Evolutionary conservation across 2,888 invertebrate species (phyloP), one percentile per base, ranked within the genome.

Genomic region (Ditula angustiorana): DNA sequence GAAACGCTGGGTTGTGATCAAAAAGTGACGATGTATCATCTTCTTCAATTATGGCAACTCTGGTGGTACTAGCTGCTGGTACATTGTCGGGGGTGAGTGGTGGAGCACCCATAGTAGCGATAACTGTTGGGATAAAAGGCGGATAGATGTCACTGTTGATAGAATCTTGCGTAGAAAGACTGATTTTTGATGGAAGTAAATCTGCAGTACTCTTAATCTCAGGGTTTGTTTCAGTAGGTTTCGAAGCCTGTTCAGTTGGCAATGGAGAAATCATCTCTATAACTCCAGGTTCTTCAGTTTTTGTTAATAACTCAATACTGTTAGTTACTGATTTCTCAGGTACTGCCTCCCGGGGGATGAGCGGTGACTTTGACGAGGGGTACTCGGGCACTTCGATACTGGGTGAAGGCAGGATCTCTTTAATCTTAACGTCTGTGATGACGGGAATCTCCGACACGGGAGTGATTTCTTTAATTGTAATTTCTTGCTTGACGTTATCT

Each of bases 401-500:
- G 0, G 86, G 81, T 11, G 87, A 86, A 8, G 90, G 92, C 23
- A 90, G 74, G 30, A 93, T 87, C 74, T 92, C 90, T 72, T 91
- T 92, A 37, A 92, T 90, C 72, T 90, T 91, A 13, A 92, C 88
- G 37, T 90, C 89, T 16, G 89, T 89, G 60, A 88, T 86, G 53
- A 86, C 79, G 1, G 93, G 90, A 28, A 92, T 90, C 75, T 90
- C 90, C 0, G 92, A 90, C 2, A 90, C 94, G 0, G 94, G 94
- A 3, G 94, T 94, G 4, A 95, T 94, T 81, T 95, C 95, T 71
- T 94, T 94, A 28, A 95, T 95, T 0, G 94, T 94, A 26, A 93
- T 88, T 71, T 88, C 85, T 67, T 82, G 88, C 69, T 86, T 88
- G 2, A 83, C 75, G 3, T 81, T 80, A n/a, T n/a, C n/a, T 64